These are phyloP conservation scores for Tinamus major DNA, from an alignment of 2,797 vertebrate genomes.

Conservation along the genomic window DNA sequence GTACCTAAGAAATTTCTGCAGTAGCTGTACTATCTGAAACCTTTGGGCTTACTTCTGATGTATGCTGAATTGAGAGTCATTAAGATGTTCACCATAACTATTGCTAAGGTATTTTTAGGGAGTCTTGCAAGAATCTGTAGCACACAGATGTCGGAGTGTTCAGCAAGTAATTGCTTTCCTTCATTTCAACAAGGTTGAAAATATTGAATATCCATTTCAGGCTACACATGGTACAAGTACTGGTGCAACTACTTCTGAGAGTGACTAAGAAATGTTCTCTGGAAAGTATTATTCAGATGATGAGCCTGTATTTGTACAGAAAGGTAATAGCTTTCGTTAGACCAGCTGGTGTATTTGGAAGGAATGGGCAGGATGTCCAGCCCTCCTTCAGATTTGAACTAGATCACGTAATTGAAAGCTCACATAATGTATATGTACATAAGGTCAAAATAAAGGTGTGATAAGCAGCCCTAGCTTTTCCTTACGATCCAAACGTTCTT, in stretches of 20 bases:
- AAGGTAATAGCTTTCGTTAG: not conserved
- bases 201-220: not conserved
- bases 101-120: not conserved
- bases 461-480: not conserved
- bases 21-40: not conserved
- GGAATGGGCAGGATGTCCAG: not conserved
- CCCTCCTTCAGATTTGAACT: not conserved
- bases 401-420: not conserved
- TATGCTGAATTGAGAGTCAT: not conserved
- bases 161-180: not conserved
- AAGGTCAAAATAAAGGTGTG: not conserved
- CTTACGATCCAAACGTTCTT: not conserved
- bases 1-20: not conserved
- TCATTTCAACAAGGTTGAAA: not conserved
- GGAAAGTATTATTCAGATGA: not conserved
- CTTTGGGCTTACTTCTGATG: not conserved
- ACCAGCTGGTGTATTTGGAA: not conserved
- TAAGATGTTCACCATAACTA: not conserved
- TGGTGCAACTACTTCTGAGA: not conserved
- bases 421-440: fast-evolving
- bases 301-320: not conserved
- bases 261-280: not conserved
- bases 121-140: not conserved
- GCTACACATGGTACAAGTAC: not conserved
- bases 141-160: not conserved